A percentile compares a stretch with the other conserved stretches of the same genome.
phyloP scores from a whole-genome alignment of 2,113 vertebrate species.

The Dendropsophus ebraccatus region DNA sequence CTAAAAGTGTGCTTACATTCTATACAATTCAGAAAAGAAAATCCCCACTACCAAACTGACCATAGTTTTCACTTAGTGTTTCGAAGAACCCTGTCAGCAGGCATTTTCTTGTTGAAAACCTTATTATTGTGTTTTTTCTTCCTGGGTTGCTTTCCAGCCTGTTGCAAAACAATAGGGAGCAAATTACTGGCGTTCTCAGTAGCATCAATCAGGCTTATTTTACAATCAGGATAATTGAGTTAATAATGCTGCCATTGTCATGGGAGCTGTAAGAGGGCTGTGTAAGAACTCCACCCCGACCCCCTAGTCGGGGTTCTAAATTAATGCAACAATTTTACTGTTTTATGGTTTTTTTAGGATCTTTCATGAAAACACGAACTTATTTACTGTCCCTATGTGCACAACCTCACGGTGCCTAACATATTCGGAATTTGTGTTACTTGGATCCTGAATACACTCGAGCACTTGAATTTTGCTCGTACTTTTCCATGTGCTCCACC shows the following conservation, averaged over 20 bases:
- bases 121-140: neutral
- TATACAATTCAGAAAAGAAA: too few species aligned
- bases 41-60: neutral
- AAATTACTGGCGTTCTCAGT: neutral
- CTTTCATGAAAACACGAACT: too few species aligned
- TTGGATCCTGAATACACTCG: too few species aligned
- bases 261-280: neutral
- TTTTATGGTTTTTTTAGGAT: neutral
- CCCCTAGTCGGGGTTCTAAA: too few species aligned
- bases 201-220: too few species aligned
- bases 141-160: neutral
- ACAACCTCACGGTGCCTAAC: too few species aligned
- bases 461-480: too few species aligned
- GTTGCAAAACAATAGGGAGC: neutral
- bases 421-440: too few species aligned
- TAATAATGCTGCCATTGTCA: neutral
- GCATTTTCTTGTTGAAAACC: neutral
- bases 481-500: too few species aligned
- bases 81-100: neutral
- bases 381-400: too few species aligned
- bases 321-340: neutral
- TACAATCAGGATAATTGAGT: neutral
- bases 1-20: too few species aligned
- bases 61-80: neutral
- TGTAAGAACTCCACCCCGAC: slow-evolving; percentile 3